Conservation (phyloP, 1,140 invertebrate species). For the Ptiloglossa arizonensis region DNA sequence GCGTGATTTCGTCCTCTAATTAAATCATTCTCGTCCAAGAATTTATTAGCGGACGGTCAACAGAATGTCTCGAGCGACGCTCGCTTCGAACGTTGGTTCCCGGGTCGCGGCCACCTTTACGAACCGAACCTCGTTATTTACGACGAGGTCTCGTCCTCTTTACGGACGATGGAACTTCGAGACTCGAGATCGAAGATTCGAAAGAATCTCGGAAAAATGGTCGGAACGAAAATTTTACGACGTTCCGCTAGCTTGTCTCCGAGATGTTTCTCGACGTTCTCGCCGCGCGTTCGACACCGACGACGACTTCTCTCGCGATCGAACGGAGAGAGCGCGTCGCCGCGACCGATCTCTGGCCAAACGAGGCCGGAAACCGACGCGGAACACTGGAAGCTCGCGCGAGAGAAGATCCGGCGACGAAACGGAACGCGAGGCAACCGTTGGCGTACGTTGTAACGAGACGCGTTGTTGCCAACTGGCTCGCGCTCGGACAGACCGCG, state of each 20-base stretch:
- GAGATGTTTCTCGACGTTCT: not conserved
- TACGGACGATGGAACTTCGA: not conserved
- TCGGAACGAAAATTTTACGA: not conserved
- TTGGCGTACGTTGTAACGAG: slow-evolving; percentile 62
- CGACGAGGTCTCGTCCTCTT: not conserved
- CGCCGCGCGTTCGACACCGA: not conserved
- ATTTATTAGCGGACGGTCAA: slow-evolving; percentile 9
- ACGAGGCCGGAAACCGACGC: not conserved
- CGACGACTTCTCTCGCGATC: no score
- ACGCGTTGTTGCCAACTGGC: slow-evolving; percentile 72
- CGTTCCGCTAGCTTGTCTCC: not conserved
- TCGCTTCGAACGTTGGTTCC: not conserved
- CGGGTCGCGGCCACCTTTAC: not conserved
- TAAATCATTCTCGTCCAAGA: slow-evolving; percentile 19
- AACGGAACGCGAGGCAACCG: slow-evolving; percentile 51
- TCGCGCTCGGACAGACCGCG: slow-evolving; percentile 43
- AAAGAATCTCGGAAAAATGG: not conserved
- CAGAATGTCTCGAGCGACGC: not conserved
- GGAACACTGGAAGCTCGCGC: slow-evolving; percentile 12
- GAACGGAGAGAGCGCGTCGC: no score
- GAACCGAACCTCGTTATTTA: not conserved
- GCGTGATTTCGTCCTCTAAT: slow-evolving; percentile 32
- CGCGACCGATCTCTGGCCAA: no score
- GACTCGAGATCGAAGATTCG: not conserved
- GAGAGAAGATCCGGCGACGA: slow-evolving; percentile 37